Conservation (phyloP, 2,888 invertebrate species). For the Drosophila macrothrix region DNA sequence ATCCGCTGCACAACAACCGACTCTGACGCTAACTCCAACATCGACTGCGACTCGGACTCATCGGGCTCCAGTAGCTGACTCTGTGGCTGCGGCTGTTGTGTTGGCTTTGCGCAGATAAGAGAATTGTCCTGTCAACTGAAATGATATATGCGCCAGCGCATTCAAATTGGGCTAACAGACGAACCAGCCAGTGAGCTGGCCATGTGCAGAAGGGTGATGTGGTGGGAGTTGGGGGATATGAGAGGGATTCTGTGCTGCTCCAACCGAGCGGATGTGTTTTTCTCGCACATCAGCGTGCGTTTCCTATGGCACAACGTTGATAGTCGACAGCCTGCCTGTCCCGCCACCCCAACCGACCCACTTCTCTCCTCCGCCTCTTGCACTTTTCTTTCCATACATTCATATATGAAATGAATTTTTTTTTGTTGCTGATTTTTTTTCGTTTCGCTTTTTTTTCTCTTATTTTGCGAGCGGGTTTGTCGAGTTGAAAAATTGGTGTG, state of each 20-base stretch:
- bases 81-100: constrained; percentile 80
- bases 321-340: constrained; percentile 50
- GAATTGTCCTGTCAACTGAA: constrained; percentile 89
- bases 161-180: constrained; percentile 85
- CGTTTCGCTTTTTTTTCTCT: constrained; percentile 19
- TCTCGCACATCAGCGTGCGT: constrained; percentile 81
- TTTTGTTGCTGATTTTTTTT: constrained; percentile 54
- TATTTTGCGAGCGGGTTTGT: constrained; percentile 69
- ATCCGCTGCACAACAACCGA: constrained; percentile 24
- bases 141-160: constrained; percentile 88
- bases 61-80: constrained; percentile 17
- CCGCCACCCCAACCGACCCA: neutral
- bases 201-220: constrained; percentile 15
- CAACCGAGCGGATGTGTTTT: constrained; percentile 74
- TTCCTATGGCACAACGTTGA: constrained; percentile 76
- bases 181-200: constrained; percentile 43
- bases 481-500: constrained; percentile 84
- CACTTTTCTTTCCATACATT: constrained; percentile 34
- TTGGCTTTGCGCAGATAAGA: constrained; percentile 87
- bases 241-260: constrained; percentile 37
- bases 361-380: neutral
- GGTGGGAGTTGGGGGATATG: constrained; percentile 8
- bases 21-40: constrained; percentile 13
- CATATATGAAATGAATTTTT: constrained; percentile 52
- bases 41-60: constrained; percentile 9